Base-by-base conservation (phyloP, 1,140 invertebrate species). In the Penaeus chinensis region DNA sequence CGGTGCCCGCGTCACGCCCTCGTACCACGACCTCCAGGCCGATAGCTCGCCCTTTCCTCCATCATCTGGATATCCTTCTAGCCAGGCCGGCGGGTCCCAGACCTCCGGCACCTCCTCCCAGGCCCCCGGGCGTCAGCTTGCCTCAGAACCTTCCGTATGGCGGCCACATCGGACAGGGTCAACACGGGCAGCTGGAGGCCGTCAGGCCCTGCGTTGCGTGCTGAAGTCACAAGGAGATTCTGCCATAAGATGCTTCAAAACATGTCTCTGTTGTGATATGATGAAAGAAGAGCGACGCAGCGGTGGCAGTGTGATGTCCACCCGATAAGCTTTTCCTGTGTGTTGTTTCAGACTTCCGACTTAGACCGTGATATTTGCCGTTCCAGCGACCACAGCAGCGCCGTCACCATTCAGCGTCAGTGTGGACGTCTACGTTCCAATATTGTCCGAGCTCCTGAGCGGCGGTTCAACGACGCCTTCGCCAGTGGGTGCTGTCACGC, bases 311-410 rank as follows among this genome's bases (percentile, higher is more conserved):
- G 20, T 32, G 18, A 37, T 22, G 24, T 27, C 79, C 79, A 20
- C 18, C 60, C 2, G 24, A 24, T 62, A 3, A 32, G 19, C 79
- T 62, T 60, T 61, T 22, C 22, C 24, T n/a, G 24, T 22, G 24
- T 80, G 60, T 60, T 16, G 24, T 27, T 13, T n/a, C 54, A 60
- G n/a, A 22, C 20, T 11, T 61, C 22, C 7, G 19, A 61, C 16
- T 27, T 18, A 54, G 22, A 61, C 11, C 20, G 13, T 60, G 16
- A 3, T 24, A 27, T 60, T 61, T 80, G 20, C 22, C 78, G 27
- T 80, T 80, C 19, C 78, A 80, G 78, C 61, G 24, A 60, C 78
- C 47, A 80, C 78, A 47, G 27, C 78, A 1, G 78, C 78, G 54
- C 78, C 78, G 20, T 60, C 47, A 11, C n/a, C 47, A 24, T 80